Base-by-base conservation (phyloP, 2,797 vertebrate species). In the Meriones psammophilus region DNA sequence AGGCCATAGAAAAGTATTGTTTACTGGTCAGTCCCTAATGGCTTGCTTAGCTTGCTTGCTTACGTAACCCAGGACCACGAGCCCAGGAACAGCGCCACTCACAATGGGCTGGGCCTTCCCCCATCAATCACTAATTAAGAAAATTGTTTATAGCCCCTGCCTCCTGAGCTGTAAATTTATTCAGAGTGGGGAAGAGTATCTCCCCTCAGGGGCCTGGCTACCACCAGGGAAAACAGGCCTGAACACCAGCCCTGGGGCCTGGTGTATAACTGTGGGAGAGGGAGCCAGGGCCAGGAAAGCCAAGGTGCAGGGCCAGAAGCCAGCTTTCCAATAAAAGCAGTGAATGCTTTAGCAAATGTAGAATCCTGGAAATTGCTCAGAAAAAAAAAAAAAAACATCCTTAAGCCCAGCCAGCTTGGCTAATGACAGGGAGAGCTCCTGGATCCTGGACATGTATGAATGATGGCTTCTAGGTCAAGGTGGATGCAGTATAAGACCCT, bases 291-390 rank as follows among this genome's bases (percentile, higher is more conserved):
- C 15, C 50, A 77, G n/a, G 39, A 15, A 26, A 2, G 66, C 58
- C 18, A 24, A 81, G 7, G 8, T 42, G 4, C 92, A 42, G 68
- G 96, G 39, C 95, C 4, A 10, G 73, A 66, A 33, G 54, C 89
- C 95, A 95, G 86, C 73, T 96, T 97, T 86, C 96, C 92, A 83
- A 42, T 92, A 80, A 83, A 76, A 17, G 50, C 54, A 33, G 14
- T 39, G 56, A 95, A 28, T 76, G 71, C 81, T 94, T 96, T 30
- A 92, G 71, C 94, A 92, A 42, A 86, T 56, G 78, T 74, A 56
- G 78, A 86, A 54, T 83, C 85, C 92, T 97, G 96, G 91, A 97
- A 92, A 46, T 64, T 2, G 28, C 88, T 89, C 39, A 86, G 92
- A 56, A 56, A 56, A 56, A 17, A 58, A 58, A 58, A 58, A 58